phyloP scores from a whole-genome alignment of 2,888 invertebrate species.

The Morpho achilles region DNA sequence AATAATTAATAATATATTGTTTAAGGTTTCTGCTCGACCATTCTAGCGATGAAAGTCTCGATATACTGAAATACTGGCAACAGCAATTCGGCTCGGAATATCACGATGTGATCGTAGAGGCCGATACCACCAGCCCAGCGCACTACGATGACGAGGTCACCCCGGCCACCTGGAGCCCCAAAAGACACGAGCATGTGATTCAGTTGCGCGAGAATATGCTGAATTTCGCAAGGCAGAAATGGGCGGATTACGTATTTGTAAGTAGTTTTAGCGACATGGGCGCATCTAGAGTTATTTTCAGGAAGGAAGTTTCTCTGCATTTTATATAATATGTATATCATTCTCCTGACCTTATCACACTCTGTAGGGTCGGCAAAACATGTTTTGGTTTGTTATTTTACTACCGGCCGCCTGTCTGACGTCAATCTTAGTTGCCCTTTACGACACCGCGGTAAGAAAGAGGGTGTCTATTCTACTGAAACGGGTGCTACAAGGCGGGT shows the following conservation, averaged over 20 bases:
- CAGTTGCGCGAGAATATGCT: constrained; percentile 87
- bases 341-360: no score
- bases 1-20: no score
- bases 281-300: neutral
- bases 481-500: no score
- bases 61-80: constrained; percentile 87
- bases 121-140: constrained; percentile 58
- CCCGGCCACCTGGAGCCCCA: constrained; percentile 86
- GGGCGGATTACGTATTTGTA: constrained; percentile 95
- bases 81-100: constrained; percentile 81
- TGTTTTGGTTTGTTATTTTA: no score
- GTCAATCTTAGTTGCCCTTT: no score
- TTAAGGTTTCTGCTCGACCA: constrained; percentile 38
- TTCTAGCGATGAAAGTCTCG: constrained; percentile 87
- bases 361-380: no score
- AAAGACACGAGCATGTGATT: constrained; percentile 89
- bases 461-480: no score
- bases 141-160: constrained; percentile 79
- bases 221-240: constrained; percentile 83
- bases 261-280: constrained; percentile 43
- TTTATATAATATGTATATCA: no score
- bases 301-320: no score
- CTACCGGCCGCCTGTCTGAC: no score
- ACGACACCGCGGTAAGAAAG: no score
- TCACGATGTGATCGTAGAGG: constrained; percentile 82